Percentiles rank a stretch among this genome's conserved stretches.
Conservation (phyloP, 2,797 vertebrate species). For the Cirrhinus mrigala region DNA sequence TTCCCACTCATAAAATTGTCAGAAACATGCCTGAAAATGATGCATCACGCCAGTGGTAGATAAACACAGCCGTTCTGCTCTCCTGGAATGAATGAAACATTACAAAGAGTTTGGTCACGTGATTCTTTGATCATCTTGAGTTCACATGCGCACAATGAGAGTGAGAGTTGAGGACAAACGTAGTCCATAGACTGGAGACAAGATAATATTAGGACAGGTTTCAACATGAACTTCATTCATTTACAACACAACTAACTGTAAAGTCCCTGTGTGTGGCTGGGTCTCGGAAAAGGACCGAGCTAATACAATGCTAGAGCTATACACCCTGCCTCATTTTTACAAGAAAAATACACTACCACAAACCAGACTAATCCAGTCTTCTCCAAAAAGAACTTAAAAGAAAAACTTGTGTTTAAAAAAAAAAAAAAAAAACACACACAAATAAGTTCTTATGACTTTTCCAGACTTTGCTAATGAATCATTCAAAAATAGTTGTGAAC, state of each 20-base stretch:
- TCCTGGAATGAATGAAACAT: slow-evolving; percentile 7
- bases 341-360: slow-evolving; percentile 38
- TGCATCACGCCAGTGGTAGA: neutral
- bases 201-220: slow-evolving; percentile 1
- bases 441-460: neutral
- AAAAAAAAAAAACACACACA: no score
- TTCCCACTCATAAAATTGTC: neutral
- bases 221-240: slow-evolving; percentile 42
- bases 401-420: neutral
- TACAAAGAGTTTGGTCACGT: neutral
- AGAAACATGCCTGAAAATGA: neutral
- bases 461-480: neutral
- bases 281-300: slow-evolving; percentile 65
- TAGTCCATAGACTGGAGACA: neutral
- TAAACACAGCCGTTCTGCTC: neutral
- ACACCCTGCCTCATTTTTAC: slow-evolving; percentile 68
- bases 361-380: slow-evolving; percentile 51
- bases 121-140: slow-evolving; percentile 11
- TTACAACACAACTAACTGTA: slow-evolving; percentile 2
- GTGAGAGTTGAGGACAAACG: slow-evolving; percentile 16
- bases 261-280: neutral
- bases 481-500: no score
- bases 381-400: neutral
- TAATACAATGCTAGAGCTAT: slow-evolving; percentile 68
- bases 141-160: neutral